Percentiles rank a stretch among this genome's conserved stretches.
These are phyloP conservation scores for Atopsyche davidsoni DNA, from an alignment of 1,140 invertebrate genomes.

Conservation along the genomic window DNA sequence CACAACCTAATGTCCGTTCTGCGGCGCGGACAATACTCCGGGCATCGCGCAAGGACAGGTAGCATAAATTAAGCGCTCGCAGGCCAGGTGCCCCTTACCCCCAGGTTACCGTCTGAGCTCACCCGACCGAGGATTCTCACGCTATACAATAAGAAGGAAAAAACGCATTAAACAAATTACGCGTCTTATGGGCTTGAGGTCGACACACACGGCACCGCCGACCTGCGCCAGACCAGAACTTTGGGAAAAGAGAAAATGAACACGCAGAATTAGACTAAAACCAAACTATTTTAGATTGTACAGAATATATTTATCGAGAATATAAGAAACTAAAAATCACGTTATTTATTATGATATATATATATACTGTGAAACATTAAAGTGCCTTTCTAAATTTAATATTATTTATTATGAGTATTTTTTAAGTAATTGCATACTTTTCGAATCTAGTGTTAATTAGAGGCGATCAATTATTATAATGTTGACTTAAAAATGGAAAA, in stretches of 20 bases:
- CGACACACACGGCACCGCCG: constrained; percentile 10
- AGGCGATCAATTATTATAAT: too few relatives aligned
- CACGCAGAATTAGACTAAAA: too few relatives aligned
- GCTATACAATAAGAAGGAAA: constrained; percentile 29
- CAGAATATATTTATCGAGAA: too few relatives aligned
- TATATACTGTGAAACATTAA: too few relatives aligned
- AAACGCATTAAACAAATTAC: constrained; percentile 31
- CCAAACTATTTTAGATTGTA: not conserved
- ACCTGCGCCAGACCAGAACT: not conserved
- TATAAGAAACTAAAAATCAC: too few relatives aligned
- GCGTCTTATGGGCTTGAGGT: constrained; percentile 31
- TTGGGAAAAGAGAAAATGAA: too few relatives aligned
- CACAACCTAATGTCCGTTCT: constrained; percentile 26
- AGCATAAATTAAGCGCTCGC: constrained; percentile 30
- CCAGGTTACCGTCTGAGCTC: constrained; percentile 25
- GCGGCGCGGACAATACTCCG: constrained; percentile 27
- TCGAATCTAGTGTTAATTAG: too few relatives aligned
- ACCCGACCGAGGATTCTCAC: constrained; percentile 29
- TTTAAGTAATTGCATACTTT: too few relatives aligned
- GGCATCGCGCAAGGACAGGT: constrained; percentile 24
- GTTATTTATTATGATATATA: too few relatives aligned
- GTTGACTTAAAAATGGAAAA: too few relatives aligned
- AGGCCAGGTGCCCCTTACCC: constrained; percentile 24
- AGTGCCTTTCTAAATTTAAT: too few relatives aligned
- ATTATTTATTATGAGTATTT: too few relatives aligned